Evolutionary conservation across 2,113 vertebrate genomes (phyloP).

Genomic region (Peromyscus polionotus): DNA sequence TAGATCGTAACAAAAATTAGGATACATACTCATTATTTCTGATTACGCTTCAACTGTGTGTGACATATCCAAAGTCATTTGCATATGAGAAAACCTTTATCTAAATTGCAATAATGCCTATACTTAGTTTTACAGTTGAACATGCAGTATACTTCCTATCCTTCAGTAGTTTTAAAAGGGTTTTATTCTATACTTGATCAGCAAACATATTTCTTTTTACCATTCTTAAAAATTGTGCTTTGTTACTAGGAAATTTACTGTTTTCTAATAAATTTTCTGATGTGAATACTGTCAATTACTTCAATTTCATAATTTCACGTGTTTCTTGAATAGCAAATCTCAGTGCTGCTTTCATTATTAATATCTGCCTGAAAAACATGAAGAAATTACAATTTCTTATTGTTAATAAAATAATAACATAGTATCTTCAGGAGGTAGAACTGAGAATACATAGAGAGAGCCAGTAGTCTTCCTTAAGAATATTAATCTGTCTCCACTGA

Average conservation of each 20-base stretch:
- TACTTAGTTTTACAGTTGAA: neutral
- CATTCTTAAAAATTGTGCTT: neutral
- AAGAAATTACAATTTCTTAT: neutral
- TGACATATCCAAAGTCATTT: neutral
- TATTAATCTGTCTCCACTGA: neutral
- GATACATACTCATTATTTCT: neutral
- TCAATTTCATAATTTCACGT: slow-evolving; percentile 27
- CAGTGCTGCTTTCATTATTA: slow-evolving; percentile 9
- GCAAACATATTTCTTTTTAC: neutral
- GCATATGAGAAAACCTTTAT: neutral
- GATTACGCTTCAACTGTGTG: neutral
- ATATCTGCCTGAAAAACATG: neutral
- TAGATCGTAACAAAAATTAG: neutral
- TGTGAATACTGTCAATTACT: neutral
- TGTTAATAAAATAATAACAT: slow-evolving; percentile 41
- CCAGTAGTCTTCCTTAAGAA: neutral
- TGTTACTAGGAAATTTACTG: neutral
- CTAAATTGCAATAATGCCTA: neutral
- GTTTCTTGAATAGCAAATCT: slow-evolving; percentile 9
- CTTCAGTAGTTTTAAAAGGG: neutral
- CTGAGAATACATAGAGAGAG: neutral
- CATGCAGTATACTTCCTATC: neutral
- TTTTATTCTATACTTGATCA: neutral
- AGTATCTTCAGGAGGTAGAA: slow-evolving; percentile 42
- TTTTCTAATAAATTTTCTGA: neutral